These are phyloP conservation scores for Halichoeres trimaculatus DNA, from an alignment of 2,113 vertebrate genomes.

Conservation along the genomic window DNA sequence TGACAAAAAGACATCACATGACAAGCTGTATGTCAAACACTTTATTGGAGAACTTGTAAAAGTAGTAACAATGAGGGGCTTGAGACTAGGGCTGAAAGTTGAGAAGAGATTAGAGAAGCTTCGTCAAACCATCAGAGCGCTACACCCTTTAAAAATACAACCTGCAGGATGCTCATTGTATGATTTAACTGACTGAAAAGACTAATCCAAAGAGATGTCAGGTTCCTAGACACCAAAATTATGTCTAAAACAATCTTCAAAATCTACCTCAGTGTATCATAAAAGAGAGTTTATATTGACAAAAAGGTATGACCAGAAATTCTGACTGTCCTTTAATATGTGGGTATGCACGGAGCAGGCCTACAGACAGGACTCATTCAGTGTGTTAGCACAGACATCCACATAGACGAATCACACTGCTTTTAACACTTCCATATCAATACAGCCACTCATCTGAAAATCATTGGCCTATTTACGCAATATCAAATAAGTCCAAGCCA, in stretches of 20 bases:
- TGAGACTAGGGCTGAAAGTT: not conserved
- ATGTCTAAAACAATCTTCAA: not conserved
- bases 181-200: no score
- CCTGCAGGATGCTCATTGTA: no score
- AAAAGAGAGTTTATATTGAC: no score
- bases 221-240: not conserved
- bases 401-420: not conserved
- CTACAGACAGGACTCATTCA: not conserved
- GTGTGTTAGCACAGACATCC: not conserved
- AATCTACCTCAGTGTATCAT: no score
- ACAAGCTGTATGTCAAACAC: not conserved
- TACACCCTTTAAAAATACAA: no score
- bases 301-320: no score
- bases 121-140: no score
- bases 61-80: not conserved
- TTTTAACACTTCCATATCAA: slow-evolving; percentile 14
- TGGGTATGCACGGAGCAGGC: not conserved
- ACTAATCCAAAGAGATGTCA: not conserved
- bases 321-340: no score
- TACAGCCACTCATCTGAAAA: slow-evolving; percentile 40
- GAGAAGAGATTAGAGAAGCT: not conserved
- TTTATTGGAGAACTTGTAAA: not conserved
- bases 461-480: slow-evolving; percentile 35
- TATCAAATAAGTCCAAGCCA: slow-evolving; percentile 33
- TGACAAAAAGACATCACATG: not conserved